Base-by-base conservation (phyloP, 1,140 invertebrate species). In the Calephelis virginiensis region DNA sequence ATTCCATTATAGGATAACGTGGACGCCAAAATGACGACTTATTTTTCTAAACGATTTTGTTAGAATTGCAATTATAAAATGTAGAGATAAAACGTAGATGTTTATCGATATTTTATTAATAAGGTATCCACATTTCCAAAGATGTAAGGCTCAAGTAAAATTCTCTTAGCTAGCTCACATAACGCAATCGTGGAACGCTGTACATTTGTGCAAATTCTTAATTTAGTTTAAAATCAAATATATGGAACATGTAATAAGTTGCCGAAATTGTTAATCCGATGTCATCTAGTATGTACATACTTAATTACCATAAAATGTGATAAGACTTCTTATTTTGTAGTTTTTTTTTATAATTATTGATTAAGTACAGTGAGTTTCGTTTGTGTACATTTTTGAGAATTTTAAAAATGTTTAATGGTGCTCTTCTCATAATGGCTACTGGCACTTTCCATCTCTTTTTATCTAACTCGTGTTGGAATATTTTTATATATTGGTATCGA, bases 11-110 rank as follows among this genome's bases (percentile, higher is more conserved):
- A 85, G 73, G 81, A 73, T 85, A 82, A 84, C 81, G 81, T 86
- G 82, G 83, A 89, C 85, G 88, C 88, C 88, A 90, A 90, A 89
- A 89, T 87, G 79, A 88, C 82, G 84, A 89, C 83, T 90, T 90
- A 89, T 90, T 90, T 90, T 90, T 90, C 85, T 89, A 90, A 89
- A 86, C 72, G 68, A 81, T 88, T 89, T 90, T 90, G 85, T 90
- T 90, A 89, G 83, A 85, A 83, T 88, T 82, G 81, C 85, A 84
- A 86, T 84, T 83, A 8, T 77, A 85, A 82, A 77, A 69, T 80
- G 73, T 83, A 82, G 81, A 82, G 75, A 73, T 87, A 83, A 82
- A 80, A 83, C 71, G 79, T 90, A 90, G 86, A 77, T 81, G 84
- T 86, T 85, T 88, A 86, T 88, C 81, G 80, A 84, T 87, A 86